Base-by-base conservation (phyloP, 2,888 invertebrate species). In the Microctonus aethiopoides region DNA sequence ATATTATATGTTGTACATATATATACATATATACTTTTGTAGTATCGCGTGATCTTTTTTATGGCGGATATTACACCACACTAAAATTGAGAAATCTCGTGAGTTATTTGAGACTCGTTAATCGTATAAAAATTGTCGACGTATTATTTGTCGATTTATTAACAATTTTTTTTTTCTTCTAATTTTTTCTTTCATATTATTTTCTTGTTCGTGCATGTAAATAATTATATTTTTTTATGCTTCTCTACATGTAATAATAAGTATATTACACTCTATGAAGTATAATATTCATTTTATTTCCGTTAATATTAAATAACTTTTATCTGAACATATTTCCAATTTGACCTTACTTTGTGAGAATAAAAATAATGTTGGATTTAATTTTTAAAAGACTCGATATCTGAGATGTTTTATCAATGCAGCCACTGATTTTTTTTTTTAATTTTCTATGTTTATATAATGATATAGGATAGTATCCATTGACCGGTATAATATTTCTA, bases 21-120 rank as follows among this genome's bases (percentile, higher is more conserved):
- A 54, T n/a, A 10, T 41, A 41, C n/a, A 41, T 10, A 11, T 10
- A 41, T 11, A 41, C 41, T 6, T 4, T 46, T 46, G 46, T 16
- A 16, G 16, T 59, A 62, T 62, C 62, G 62, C 62, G 62, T 62
- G 62, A 62, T 62, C 62, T 62, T 62, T 7, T 62, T 26, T 46
- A 62, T 29, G 46, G 62, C n/a, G 62, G 62, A 62, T 63, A 52
- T 52, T 63, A 63, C 52, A 63, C 64, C 56, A 54, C 56, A 46
- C 63, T 10, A 52, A 70, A 70, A 70, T 66, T 70, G 70, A 70
- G 70, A 70, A 65, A 70, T 70, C 70, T 66, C 65, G 70, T 70
- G 70, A 59, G 52, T 13, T 54, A 62, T 64, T 24, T 16, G 24
- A 32, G n/a, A 32, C 65, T 26, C 26, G 36, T 66, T 70, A 52